Evolutionary conservation across 2,888 invertebrate species (phyloP), one percentile per base, ranked within the genome.

Genomic region (Chesias legatella): DNA sequence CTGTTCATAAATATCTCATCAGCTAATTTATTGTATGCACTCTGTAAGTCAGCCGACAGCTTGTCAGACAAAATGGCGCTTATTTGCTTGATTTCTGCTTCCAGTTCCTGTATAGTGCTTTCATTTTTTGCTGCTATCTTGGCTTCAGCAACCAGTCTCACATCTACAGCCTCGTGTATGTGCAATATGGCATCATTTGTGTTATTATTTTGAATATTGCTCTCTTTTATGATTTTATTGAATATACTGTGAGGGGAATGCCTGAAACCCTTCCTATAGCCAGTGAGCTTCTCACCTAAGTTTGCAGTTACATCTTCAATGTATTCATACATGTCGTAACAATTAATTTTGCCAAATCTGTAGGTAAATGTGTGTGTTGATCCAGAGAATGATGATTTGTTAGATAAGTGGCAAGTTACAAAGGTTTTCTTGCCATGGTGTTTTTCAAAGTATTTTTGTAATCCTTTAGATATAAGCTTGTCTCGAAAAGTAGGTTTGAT

Each of bases 341-440:
- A 84, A 52, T 85, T 88, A 21, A 90, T 90, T 65, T 90, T 89
- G 22, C 91, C 79, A 71, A 93, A 91, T 44, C 90, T 89, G 54
- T 93, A 92, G 33, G 89, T 88, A 54, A 90, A 91, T 42, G 90
- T 88, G 59, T 92, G 91, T 0, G 92, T 92, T 4, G 92, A 90
- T 34, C 76, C 79, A 30, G 79, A 76, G 2, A 82, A 73, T 28
- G 90, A 89, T 7, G 60, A 66, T 55, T 90, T 89, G 34, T 86
- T 88, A 21, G 89, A 90, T 29, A 93, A 67, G 58, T 91, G 83
- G 62, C 92, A 92, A 35, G 90, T 89, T 3, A 91, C 84, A 78
- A 93, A 93, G 47, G 86, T 83, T 58, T 92, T 90, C 30, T 80
- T 82, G n/a, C 82, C 78, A 48, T 86, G 79, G 43, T 82, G 73